Evolutionary conservation across 2,888 invertebrate species (phyloP).

Genomic region (Pteria penguin): DNA sequence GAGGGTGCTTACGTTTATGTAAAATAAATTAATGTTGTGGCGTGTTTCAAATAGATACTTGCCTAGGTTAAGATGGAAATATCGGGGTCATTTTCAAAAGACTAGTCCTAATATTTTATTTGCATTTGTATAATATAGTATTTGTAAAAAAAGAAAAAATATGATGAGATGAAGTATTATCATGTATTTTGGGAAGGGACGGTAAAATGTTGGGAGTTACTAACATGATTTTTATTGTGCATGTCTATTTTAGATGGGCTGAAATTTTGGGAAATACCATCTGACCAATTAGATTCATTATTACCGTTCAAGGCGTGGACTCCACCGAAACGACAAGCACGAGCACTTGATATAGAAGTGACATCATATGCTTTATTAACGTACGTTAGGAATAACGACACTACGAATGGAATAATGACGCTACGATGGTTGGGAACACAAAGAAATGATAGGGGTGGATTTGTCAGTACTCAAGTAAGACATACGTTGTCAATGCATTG

Average conservation of each 20-base stretch:
- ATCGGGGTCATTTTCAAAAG: too few relatives aligned
- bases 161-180: too few relatives aligned
- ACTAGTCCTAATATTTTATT: too few relatives aligned
- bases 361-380: slow-evolving; percentile 73
- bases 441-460: slow-evolving; percentile 72
- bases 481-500: too few relatives aligned
- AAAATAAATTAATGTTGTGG: too few relatives aligned
- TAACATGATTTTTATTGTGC: too few relatives aligned
- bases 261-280: slow-evolving; percentile 21
- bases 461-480: slow-evolving; percentile 78
- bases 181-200: too few relatives aligned
- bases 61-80: too few relatives aligned
- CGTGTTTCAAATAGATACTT: too few relatives aligned
- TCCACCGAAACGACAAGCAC: slow-evolving; percentile 45
- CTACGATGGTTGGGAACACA: slow-evolving; percentile 71
- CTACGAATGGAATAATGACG: slow-evolving; percentile 57
- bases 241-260: slow-evolving; percentile 9
- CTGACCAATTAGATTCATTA: slow-evolving; percentile 2
- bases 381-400: slow-evolving; percentile 44
- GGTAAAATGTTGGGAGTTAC: background rate
- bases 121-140: too few relatives aligned
- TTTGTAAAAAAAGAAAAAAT: too few relatives aligned
- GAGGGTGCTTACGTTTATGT: too few relatives aligned
- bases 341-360: slow-evolving; percentile 71
- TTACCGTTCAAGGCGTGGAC: slow-evolving; percentile 39